Evolutionary conservation across 2,797 vertebrate genomes (phyloP), one percentile per base, ranked within the genome.

Genomic region (Brotula barbata): DNA sequence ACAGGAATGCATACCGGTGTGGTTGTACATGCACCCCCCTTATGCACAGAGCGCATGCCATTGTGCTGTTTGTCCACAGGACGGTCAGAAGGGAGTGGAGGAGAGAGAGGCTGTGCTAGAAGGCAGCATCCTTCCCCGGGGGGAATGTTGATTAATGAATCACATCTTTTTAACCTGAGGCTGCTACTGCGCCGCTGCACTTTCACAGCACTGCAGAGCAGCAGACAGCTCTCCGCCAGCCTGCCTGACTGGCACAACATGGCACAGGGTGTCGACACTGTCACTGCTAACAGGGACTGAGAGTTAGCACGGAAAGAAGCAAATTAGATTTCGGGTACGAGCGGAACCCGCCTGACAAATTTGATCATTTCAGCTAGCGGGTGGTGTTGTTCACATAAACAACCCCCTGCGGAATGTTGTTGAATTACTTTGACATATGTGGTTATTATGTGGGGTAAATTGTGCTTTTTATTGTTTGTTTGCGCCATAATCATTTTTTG

Each of bases 61-160:
- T 82, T 74, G 76, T 78, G 71, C 63, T 75, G 76, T 85, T 83
- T 83, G 87, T 85, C 84, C 85, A 72, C 60, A 71, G 64, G 45
- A 54, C 58, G 51, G 60, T 79, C 77, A 64, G 80, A 15, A 23
- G 73, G 64, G 71, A 81, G 55, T n/a, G 16, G 25, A 64, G 41
- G 60, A 73, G 66, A 70, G 64, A 47, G 25, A 57, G 70, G 72
- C 67, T 66, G 66, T 62, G 79, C 78, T 75, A 77, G 77, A 71
- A 80, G 76, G 80, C 74, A 68, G 61, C 42, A 10, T 66, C 66
- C 79, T 81, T 33, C 31, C 83, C 82, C 83, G 14, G 61, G 41
- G 36, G 84, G 73, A 78, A 75, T 49, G 82, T 82, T 88, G 86
- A 90, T 90, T 90, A 91, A 91, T 91, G 88, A 90, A 88, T 90